Evolutionary conservation across 2,888 invertebrate species (phyloP), one percentile per base, ranked within the genome.

Genomic region (Pilophorus perplexus): DNA sequence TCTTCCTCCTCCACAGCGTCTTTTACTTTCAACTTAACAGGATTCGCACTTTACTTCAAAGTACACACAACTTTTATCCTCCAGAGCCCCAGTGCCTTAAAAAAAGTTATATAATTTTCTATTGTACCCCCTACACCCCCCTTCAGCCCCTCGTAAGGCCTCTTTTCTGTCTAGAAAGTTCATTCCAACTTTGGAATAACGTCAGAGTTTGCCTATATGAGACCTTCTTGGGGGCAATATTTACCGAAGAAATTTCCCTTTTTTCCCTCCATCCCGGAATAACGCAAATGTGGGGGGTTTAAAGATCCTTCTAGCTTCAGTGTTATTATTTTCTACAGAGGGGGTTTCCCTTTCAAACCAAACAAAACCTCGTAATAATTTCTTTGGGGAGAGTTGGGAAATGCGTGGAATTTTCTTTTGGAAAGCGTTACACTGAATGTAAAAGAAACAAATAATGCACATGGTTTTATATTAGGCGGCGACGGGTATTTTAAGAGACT

Each of bases 31-130:
- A 55, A 55, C 55, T 55, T 55, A n/a, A 55, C 52, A 52, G 52
- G 52, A 23, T 52, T 28, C 22, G 52, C 16, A 10, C 33, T 33
- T 33, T 52, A 52, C 28, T 52, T 52, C 52, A 52, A 52, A 27
- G 52, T 33, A 28, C 28, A 52, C 38, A 55, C 55, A 55, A 55
- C 55, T 55, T 55, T 55, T 55, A 55, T 55, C 33, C 55, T n/a
- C n/a, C n/a, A n/a, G 38, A 33, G 55, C 55, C 20, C 22, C 28
- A 16, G 28, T 55, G 55, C 55, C 55, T 55, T 55, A 55, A 55
- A 55, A n/a, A n/a, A 55, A 55, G 55, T 55, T 55, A 55, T 55
- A 55, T 55, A 55, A 55, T 55, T 55, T 55, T 38, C 55, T 55
- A 55, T 55, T 55, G 55, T 55, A 37, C 55, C 55, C 18, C 14